phyloP scores from a whole-genome alignment of 1,140 invertebrate species.

The Formica exsecta region DNA sequence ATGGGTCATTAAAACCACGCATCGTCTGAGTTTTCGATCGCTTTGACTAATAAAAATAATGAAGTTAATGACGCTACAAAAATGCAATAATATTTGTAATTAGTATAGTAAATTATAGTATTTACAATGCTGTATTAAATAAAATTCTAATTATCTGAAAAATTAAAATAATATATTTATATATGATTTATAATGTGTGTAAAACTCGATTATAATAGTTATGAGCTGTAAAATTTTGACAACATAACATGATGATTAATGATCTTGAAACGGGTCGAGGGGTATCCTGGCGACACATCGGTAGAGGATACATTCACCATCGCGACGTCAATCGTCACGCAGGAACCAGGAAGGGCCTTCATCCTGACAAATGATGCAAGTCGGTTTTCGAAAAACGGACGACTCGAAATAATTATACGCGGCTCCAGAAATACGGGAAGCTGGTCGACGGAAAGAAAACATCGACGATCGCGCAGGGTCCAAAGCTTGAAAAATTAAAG shows the following conservation, averaged over 20 bases:
- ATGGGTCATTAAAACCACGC: not conserved
- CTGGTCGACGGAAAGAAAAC: slow-evolving; percentile 66
- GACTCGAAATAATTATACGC: slow-evolving; percentile 73
- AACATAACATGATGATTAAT: slow-evolving; percentile 2
- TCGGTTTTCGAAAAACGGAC: slow-evolving; percentile 32
- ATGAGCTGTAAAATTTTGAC: not conserved
- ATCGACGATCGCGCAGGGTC: slow-evolving; percentile 56
- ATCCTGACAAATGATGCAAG: slow-evolving; percentile 80
- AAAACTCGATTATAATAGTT: not conserved
- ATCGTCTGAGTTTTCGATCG: not conserved
- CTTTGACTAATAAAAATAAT: not conserved
- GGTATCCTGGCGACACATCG: slow-evolving; percentile 6
- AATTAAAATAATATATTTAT: not conserved
- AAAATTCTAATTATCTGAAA: slow-evolving; percentile 4
- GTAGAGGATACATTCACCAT: not conserved
- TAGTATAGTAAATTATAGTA: not conserved
- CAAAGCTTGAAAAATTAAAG: slow-evolving; percentile 81
- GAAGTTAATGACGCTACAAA: not conserved
- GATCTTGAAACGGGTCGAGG: slow-evolving; percentile 4
- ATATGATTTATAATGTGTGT: slow-evolving; percentile 17
- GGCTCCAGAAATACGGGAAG: slow-evolving; percentile 77
- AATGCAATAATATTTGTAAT: not conserved
- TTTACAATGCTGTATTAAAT: not conserved
- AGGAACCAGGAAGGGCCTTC: slow-evolving; percentile 70
- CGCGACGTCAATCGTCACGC: slow-evolving; percentile 26